A percentile compares a stretch with the other conserved stretches of the same genome.
These are phyloP conservation scores for Zosterops pallidus DNA, from an alignment of 2,113 vertebrate genomes.

Conservation along the genomic window DNA sequence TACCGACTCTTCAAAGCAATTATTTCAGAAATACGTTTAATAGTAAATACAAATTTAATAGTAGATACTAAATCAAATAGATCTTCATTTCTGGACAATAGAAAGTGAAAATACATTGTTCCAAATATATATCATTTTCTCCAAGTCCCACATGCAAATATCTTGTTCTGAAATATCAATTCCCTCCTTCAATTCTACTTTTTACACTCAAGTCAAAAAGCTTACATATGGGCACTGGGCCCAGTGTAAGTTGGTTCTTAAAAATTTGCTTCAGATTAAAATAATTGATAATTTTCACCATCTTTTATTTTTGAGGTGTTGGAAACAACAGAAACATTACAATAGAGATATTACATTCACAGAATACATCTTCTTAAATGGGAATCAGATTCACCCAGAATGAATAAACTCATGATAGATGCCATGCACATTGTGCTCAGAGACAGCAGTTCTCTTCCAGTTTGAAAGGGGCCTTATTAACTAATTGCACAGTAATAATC, in stretches of 20 bases:
- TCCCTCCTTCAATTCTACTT: not conserved
- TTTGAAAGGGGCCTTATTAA: constrained; percentile 24
- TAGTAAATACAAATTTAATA: not conserved
- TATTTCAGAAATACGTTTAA: not conserved
- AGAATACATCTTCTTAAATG: not conserved
- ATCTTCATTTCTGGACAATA: not conserved
- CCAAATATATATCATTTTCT: not conserved
- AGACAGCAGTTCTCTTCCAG: not conserved
- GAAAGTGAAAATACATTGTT: not conserved
- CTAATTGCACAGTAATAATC: constrained; percentile 36
- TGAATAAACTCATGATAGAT: not conserved
- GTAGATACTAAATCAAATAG: not conserved
- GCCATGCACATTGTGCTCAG: not conserved
- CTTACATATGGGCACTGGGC: not conserved
- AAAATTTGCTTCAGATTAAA: not conserved
- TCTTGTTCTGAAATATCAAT: not conserved
- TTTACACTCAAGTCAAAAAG: not conserved
- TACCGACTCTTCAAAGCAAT: not conserved
- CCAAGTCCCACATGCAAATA: not conserved
- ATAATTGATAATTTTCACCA: not conserved
- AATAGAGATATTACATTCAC: not conserved
- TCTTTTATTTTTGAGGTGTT: not conserved
- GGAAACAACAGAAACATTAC: not conserved
- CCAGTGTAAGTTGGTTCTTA: not conserved
- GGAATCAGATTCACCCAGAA: not conserved